phyloP scores from a whole-genome alignment of 2,113 vertebrate species.

The Paradisaea rubra region DNA sequence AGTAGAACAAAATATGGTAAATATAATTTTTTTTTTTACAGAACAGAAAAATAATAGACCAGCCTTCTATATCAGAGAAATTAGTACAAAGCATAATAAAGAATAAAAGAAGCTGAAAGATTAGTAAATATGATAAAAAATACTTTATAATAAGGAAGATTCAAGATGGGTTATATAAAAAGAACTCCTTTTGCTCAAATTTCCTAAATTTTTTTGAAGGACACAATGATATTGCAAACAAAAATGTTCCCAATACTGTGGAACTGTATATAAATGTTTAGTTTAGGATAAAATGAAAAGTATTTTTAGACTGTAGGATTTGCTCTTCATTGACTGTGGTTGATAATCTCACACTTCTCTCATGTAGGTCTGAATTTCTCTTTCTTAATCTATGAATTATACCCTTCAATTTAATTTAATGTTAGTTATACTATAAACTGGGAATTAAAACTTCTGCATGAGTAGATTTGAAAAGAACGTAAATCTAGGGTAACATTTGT shows the following conservation, averaged over 20 bases:
- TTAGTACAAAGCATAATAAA: not conserved
- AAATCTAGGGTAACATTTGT: not conserved
- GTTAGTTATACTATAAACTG: not conserved
- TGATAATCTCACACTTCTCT: not conserved
- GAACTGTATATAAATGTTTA: not conserved
- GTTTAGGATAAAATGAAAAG: not conserved
- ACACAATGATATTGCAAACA: not conserved
- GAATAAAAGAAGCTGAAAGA: not conserved
- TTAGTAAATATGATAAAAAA: not conserved
- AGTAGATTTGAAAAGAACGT: not conserved
- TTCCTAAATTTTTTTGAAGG: not conserved
- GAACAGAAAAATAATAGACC: not conserved
- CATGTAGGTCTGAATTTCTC: not conserved
- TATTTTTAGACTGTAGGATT: not conserved
- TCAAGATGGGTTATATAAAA: not conserved
- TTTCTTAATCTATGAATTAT: not conserved
- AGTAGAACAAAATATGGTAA: not conserved
- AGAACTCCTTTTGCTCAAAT: not conserved
- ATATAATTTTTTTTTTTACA: not conserved
- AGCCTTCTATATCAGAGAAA: not conserved
- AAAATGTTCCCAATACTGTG: not conserved
- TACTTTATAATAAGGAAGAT: not conserved
- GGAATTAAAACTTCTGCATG: not conserved
- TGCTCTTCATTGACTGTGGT: not conserved
- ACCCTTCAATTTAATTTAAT: not conserved